Base-by-base conservation (phyloP, 2,113 vertebrate genomes). In the Microcebus ravelobensis region DNA sequence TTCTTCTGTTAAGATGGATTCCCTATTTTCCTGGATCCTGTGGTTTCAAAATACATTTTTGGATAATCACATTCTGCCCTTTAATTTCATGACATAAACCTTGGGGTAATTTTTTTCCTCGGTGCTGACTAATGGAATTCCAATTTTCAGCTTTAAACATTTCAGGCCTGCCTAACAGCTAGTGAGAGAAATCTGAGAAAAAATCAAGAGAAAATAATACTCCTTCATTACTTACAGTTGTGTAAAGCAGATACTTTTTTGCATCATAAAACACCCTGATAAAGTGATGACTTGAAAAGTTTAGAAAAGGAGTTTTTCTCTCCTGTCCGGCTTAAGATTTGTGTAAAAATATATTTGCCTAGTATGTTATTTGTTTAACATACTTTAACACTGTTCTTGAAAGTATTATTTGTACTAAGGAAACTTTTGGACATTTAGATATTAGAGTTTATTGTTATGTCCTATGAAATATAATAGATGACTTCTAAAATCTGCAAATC, bases 161-260 rank as follows among this genome's bases (percentile, higher is more conserved):
- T 71, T 76, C 52, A 93, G 42, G 52, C 6, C 68, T 91, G 76
- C 45, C 52, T 77, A 71, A 77, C 0, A 61, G 29, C 57, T 87
- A 14, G 34, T 74, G 71, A 93, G 83, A 70, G 70, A 87, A 97
- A 83, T 83, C 50, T 57, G 36, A 90, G 81, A 39, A 74, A 90
- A 90, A 94, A 74, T 25, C 34, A 61, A 50, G 52, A n/a, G 18
- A 13, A 14, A 29, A 80, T 74, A 83, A 67, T 29, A 6, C 8
- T 67, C 17, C 45, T 3, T 87, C 70, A 55, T 63, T 74, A 42
- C 11, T 87, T 52, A 63, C n/a, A 94, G 63, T 87, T 84, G 21
- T 31, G 23, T 61, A 84, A 81, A 73, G 39, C 50, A 76, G 81
- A 76, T 25, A 63, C 8, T 68, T 23, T 82, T 93, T 63, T 48